Conservation (phyloP, 2,113 vertebrate genomes). For the Alces alces region DNA sequence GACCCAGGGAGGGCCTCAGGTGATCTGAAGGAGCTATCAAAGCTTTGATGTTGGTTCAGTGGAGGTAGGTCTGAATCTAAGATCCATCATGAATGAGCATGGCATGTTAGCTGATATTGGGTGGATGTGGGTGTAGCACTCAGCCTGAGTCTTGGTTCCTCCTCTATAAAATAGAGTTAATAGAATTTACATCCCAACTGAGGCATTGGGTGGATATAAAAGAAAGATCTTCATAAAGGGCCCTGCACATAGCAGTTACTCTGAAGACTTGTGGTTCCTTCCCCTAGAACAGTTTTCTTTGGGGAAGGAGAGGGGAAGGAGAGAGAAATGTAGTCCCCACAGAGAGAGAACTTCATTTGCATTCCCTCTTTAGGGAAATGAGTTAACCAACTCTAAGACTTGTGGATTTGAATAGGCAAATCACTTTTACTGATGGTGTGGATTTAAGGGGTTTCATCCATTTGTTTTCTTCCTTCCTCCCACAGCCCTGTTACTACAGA, state of each 20-base stretch:
- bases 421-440: background rate
- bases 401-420: constrained; percentile 4
- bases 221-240: background rate
- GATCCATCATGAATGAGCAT: background rate
- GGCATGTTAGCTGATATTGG: background rate
- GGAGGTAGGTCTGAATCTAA: background rate
- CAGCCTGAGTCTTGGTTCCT: background rate
- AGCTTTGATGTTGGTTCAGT: background rate
- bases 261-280: background rate
- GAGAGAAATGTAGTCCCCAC: background rate
- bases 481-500: background rate
- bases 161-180: background rate
- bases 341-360: constrained; percentile 31
- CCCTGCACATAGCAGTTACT: background rate
- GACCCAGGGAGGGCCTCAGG: background rate
- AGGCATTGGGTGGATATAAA: background rate
- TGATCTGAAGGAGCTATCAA: background rate
- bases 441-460: background rate
- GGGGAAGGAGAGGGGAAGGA: background rate
- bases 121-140: background rate
- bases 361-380: constrained; percentile 1
- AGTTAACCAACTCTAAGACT: background rate
- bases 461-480: background rate
- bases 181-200: background rate
- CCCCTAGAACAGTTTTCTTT: background rate